Conservation (phyloP, 2,113 vertebrate species). For the Pachyramphus minor region DNA sequence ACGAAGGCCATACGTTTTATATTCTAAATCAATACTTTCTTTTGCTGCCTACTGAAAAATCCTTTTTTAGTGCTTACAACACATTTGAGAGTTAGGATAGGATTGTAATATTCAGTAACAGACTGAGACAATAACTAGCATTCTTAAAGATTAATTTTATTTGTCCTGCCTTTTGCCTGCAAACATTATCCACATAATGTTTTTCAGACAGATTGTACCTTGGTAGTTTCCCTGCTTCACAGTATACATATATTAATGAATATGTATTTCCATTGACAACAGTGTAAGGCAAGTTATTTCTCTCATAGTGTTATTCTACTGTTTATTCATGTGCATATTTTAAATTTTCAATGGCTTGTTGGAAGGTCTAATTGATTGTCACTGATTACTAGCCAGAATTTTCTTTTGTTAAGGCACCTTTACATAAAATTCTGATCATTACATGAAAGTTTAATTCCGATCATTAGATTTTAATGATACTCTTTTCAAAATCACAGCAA, state of each 20-base stretch:
- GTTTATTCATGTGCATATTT: slow-evolving; percentile 56
- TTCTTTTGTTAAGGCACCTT: slow-evolving; percentile 49
- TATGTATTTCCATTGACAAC: slow-evolving; percentile 2
- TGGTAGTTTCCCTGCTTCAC: slow-evolving; percentile 49
- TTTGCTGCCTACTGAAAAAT: slow-evolving; percentile 44
- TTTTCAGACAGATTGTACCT: slow-evolving; percentile 29
- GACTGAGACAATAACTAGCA: slow-evolving; percentile 53
- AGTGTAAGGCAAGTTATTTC: slow-evolving; percentile 54
- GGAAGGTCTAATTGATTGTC: slow-evolving; percentile 48
- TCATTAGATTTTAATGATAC: background rate
- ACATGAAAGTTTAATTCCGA: background rate
- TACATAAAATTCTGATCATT: slow-evolving; percentile 32
- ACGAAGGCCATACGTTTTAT: slow-evolving; percentile 54
- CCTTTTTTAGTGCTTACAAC: slow-evolving; percentile 35
- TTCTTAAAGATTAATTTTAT: slow-evolving; percentile 50
- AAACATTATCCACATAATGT: background rate
- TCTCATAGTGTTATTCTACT: slow-evolving; percentile 3
- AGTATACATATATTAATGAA: slow-evolving; percentile 37
- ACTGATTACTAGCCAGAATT: slow-evolving; percentile 42
- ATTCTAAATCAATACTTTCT: slow-evolving; percentile 66
- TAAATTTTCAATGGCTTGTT: slow-evolving; percentile 61
- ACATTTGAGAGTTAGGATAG: slow-evolving; percentile 41
- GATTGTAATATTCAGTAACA: slow-evolving; percentile 46
- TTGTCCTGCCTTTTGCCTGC: slow-evolving; percentile 53
- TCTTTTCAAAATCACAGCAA: slow-evolving; percentile 11